Evolutionary conservation across 92 coral and sea anemone species (phyloP).

Genomic region (Anthopleura xanthogrammica): DNA sequence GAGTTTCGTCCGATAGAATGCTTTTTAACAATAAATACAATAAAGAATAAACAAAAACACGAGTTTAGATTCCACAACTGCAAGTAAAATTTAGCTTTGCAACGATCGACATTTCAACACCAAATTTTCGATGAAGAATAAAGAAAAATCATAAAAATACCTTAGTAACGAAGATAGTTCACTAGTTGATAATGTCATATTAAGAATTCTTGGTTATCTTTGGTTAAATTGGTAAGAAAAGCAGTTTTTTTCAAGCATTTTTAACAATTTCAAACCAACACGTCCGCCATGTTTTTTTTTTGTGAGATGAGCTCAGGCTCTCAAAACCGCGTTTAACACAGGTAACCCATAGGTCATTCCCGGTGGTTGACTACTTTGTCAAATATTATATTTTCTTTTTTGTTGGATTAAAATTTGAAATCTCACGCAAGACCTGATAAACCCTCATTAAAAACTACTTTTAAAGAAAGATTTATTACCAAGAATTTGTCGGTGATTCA

Average conservation of each 20-base stretch:
- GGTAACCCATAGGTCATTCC: too few species aligned
- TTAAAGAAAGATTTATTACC: too few species aligned
- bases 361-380: too few species aligned
- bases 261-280: background rate
- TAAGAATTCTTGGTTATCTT: background rate
- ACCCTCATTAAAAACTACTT: too few species aligned
- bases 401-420: too few species aligned
- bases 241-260: constrained; percentile 12
- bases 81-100: background rate
- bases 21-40: constrained; percentile 12
- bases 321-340: too few species aligned
- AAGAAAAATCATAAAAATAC: constrained; percentile 28
- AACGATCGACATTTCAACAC: background rate
- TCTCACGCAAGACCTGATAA: too few species aligned
- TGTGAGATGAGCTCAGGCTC: too few species aligned
- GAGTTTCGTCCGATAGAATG: constrained; percentile 76
- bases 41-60: background rate
- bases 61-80: background rate
- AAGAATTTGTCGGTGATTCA: too few species aligned
- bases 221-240: background rate
- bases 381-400: too few species aligned
- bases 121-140: background rate
- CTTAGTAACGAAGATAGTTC: constrained; percentile 75
- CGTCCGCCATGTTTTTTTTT: constrained; percentile 33
- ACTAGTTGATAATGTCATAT: constrained; percentile 75